Evolutionary conservation across 2,797 vertebrate genomes (phyloP), one percentile per base, ranked within the genome.

Genomic region (Etheostoma perlongum): DNA sequence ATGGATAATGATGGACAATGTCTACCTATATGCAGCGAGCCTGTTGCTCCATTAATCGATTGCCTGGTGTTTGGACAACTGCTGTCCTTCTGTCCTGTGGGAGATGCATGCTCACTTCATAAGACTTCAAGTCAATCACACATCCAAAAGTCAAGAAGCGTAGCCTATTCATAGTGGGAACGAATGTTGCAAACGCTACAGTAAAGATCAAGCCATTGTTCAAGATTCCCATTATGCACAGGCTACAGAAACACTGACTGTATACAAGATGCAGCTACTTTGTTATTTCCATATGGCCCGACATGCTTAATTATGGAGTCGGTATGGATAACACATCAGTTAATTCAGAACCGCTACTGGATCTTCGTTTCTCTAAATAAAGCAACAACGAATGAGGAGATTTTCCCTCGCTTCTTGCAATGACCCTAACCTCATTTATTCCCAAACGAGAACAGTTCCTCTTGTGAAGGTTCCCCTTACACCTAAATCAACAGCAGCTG

Each of bases 31-130:
- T 30, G 51, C 57, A 63, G 42, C 48, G 54, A 79, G 72, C 78
- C 83, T 81, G 80, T 89, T 86, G 86, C 78, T 75, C 75, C 82
- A 88, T 78, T 76, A 82, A 91, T 87, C 79, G 82, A 87, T 82
- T 18, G 73, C 12, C 57, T 72, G 15, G 58, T 88, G 87, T 91
- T 92, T 89, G 85, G 81, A 85, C 88, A 85, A 90, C 83, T 84
- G 85, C 64, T 86, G 23, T 63, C 49, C 54, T 7, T 59, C 67
- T 19, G 71, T 80, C 58, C 80, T n/a, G 46, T 5, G 59, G 72
- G 62, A 82, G 58, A 42, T 52, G 68, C 54, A 7, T 15, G 52
- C 11, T 66, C 54, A 72, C 78, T 66, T 73, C 40, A 36, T 33
- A 47, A 73, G 59, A 72, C 66, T 44, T 9, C 14, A 9, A 63